Evolutionary conservation across 2,888 invertebrate species (phyloP), one percentile per base, ranked within the genome.

Genomic region (Rhimphoctona megacephalus): DNA sequence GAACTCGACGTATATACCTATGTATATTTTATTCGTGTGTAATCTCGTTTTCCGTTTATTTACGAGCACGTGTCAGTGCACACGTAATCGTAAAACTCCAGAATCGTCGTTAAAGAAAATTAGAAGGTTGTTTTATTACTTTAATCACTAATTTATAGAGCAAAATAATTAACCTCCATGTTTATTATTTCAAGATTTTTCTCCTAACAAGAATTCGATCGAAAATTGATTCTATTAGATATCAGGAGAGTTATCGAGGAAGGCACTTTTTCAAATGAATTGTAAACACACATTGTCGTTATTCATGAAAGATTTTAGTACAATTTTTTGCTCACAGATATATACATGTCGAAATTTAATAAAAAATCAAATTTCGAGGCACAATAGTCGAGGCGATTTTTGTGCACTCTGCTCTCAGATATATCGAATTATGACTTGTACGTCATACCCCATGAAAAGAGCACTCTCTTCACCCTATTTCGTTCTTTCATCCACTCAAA

Each of bases 381-480:
- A 25, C 49, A 43, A 57, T 72, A 39, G 36, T 52, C 22, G 61
- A 49, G 25, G 64, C 43, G 25, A 69, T 74, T 76, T 61, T 14
- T 46, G 67, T 39, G 49, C 61, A 69, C 30, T 86, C 73, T 81
- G 67, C 61, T 61, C 64, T 84, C 77, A 49, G 74, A 78, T 43
- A 69, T 49, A 86, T 83, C 72, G 85, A 86, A 84, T 81, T 84
- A 88, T 88, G 73, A 76, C 81, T 72, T 22, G 81, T 79, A 64
- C 76, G 46, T 83, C 57, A 69, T 46, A 69, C 61, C 66, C 74
- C 69, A 83, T 80, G 78, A 85, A 83, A 85, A 83, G 85, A 83
- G 80, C 81, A 73, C 81, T 52, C 54, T 39, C 73, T 73, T 78
- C 61, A n/a, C 79, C 36, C 49, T 69, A 76, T 83, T 87, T 83